Base-by-base conservation (phyloP, 2,888 invertebrate species). In the Oscheius sp. region DNA sequence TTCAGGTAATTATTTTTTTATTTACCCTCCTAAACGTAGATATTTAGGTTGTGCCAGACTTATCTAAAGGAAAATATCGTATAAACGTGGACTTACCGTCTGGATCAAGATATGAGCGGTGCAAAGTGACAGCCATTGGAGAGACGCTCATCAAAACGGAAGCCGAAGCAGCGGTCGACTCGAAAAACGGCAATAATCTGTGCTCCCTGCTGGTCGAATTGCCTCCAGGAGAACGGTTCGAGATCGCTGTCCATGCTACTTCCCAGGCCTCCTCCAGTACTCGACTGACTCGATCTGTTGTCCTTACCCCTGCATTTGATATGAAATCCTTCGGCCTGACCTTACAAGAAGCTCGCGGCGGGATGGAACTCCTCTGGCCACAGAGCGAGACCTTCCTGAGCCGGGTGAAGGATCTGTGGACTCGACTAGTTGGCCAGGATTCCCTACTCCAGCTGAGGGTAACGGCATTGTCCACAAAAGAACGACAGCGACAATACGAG, bases 231-330 rank as follows among this genome's bases (percentile, higher is more conserved):
- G 79, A 80, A 46, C 72, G 84, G 7, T 84, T 77, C 70, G 84
- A 84, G 66, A 77, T 83, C 52, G 72, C 78, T 21, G 72, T 81
- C 25, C 72, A 76, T 1, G 72, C 78, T 0, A 61, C 69, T 52
- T 73, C 79, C 6, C 70, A 74, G 41, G 68, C 74, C 12, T 73
- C 74, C n/a, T 71, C 69, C 49, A 85, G 85, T 70, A 83, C 81
- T 43, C 86, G 85, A 53, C 73, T 84, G 7, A 79, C 85, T 35
- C 79, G 84, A 53, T 86, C 81, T 64, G 74, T 82, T n/a, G 87
- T 86, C 6, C 73, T 87, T 2, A 81, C 85, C 3, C 87, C 87
- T 0, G 87, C 85, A 0, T 87, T 87, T 64, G 85, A 88, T 58
- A 82, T 85, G 78, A 81, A 81, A 53, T 76, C 84, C 0, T 88